Evolutionary conservation across 2,797 vertebrate species (phyloP), one percentile per base, ranked within the genome.

Genomic region (Coilia nasus): DNA sequence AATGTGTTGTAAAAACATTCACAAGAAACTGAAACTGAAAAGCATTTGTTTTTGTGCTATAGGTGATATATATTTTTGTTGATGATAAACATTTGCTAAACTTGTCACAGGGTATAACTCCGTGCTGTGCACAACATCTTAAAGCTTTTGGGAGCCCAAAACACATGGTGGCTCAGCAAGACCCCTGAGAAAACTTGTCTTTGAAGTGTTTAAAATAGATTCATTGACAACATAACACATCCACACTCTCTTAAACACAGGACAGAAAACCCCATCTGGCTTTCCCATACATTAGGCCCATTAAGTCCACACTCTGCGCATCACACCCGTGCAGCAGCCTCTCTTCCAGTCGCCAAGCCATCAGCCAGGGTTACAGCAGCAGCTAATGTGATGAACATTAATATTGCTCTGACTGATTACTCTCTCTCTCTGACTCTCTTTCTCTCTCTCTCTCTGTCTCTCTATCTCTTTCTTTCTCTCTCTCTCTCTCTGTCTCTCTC

Each of bases 381-480:
- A 10, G 31, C 81, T 11, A 87, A 87, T 84, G 59, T n/a, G 54
- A 84, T 84, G 47, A 87, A 80, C 75, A 56, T 81, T 83, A 83
- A 86, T 86, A 86, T 83, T 19, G 56, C 50, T 75, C 3, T 82
- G 83, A 86, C 78, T 82, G 83, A 86, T 86, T 86, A 82, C 28
- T 62, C 80, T 84, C 54, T 81, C 41, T 11, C 25, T 81, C 60
- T 75, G 9, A 12, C 67, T 75, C 64, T 71, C 67, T 75, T 3
- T 71, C 28, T 15, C 64, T 4, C 28, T 67, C 25, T 64, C 60
- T 54, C 50, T 54, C 50, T 64, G 6, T 25, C 60, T 67, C n/a
- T 67, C 62, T 67, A 21, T 64, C 21, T 64, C 60, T 64, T 17
- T 60, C 19, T 21, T 17, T 60, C 19, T 57, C 11, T 47, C 41